phyloP scores from a whole-genome alignment of 2,113 vertebrate genomes.

The Pithys albifrons region DNA sequence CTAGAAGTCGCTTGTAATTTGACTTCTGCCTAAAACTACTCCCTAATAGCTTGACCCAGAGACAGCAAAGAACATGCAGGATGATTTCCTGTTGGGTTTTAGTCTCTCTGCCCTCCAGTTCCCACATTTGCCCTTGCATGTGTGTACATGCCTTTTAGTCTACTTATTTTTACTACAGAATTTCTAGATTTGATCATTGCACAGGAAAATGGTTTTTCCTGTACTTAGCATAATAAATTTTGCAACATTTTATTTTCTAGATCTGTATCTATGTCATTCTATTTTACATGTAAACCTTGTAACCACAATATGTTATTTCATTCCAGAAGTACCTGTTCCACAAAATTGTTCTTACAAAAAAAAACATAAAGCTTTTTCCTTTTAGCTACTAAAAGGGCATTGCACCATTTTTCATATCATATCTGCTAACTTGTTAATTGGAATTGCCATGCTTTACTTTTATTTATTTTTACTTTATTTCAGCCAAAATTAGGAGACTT shows the following conservation, averaged over 20 bases:
- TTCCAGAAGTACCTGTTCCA: neutral
- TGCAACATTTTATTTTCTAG: neutral
- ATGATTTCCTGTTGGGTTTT: neutral
- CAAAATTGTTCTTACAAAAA: neutral
- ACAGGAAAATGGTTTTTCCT: neutral
- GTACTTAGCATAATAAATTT: neutral
- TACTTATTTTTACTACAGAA: neutral
- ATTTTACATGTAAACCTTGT: neutral
- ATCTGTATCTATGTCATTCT: neutral
- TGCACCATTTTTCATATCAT: neutral
- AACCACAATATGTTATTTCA: neutral
- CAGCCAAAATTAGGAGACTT: conserved; percentile 94
- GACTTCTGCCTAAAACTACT: neutral
- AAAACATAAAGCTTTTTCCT: neutral
- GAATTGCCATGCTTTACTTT: neutral
- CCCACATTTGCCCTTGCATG: accelerated
- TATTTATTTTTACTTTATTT: neutral
- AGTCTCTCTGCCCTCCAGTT: neutral
- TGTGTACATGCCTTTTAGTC: neutral
- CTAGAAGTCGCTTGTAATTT: neutral
- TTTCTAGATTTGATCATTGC: neutral
- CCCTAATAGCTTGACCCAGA: neutral
- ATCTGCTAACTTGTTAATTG: neutral
- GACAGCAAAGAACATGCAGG: neutral
- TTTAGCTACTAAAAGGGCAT: neutral